phyloP scores from a whole-genome alignment of 2,113 vertebrate genomes.

The Scytalopus superciliaris region DNA sequence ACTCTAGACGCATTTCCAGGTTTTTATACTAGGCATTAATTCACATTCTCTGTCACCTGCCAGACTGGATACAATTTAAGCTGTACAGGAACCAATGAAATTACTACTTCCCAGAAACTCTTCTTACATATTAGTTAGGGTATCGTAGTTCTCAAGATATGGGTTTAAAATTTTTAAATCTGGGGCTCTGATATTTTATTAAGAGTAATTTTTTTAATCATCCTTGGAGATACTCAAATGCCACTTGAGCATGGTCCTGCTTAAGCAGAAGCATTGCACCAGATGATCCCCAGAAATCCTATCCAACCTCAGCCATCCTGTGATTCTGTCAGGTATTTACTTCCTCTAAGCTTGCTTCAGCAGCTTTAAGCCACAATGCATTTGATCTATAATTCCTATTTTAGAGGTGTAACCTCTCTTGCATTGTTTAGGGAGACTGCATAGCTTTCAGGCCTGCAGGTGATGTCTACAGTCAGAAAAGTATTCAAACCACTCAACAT shows the following conservation, averaged over 20 bases:
- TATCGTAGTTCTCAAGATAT: neutral
- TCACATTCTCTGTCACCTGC: neutral
- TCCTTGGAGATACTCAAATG: neutral
- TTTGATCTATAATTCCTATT: neutral
- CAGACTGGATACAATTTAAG: neutral
- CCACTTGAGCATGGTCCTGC: neutral
- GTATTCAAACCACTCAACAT: neutral
- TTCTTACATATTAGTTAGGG: neutral
- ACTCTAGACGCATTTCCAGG: neutral
- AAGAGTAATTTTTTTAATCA: neutral
- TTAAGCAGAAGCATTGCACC: neutral
- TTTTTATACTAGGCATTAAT: neutral
- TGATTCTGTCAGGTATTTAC: neutral
- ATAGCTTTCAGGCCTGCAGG: neutral
- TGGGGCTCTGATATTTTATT: neutral
- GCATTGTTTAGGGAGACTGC: neutral
- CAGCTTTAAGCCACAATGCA: neutral
- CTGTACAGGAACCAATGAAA: neutral
- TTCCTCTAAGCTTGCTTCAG: neutral
- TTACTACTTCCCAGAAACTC: neutral
- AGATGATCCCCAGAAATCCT: neutral
- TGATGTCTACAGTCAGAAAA: neutral
- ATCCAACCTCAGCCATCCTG: neutral
- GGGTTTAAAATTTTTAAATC: neutral
- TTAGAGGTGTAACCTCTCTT: neutral